These are phyloP conservation scores for Phenacoccus solenopsis DNA, from an alignment of 1,140 invertebrate genomes.

Conservation along the genomic window DNA sequence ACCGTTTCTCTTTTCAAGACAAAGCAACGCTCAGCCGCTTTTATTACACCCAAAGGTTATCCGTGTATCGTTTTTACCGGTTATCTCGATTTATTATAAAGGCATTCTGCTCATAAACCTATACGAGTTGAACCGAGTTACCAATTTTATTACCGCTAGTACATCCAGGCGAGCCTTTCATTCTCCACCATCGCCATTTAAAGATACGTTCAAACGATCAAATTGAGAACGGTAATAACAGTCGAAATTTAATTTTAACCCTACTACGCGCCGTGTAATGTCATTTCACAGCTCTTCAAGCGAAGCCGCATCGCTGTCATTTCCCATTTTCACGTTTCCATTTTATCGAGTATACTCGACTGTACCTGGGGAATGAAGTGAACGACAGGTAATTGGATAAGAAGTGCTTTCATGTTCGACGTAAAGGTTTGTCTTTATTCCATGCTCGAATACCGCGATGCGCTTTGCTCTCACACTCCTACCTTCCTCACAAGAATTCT, in stretches of 20 bases:
- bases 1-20: no score
- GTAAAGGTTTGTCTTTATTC: background rate
- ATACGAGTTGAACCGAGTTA: background rate
- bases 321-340: conserved; percentile 1
- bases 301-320: background rate
- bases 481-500: no score
- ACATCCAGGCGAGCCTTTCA: background rate
- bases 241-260: background rate
- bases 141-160: no score
- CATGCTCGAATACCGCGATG: no score
- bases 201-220: background rate
- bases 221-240: background rate
- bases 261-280: background rate
- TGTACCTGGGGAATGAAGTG: background rate
- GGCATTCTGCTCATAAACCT: background rate
- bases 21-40: background rate
- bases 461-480: no score
- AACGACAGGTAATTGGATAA: background rate
- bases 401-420: background rate
- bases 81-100: background rate
- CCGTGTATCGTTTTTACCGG: background rate
- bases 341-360: background rate
- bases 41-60: background rate
- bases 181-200: background rate
- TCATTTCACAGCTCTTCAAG: background rate